A percentile compares a stretch with the other conserved stretches of the same genome.
phyloP scores from a whole-genome alignment of 1,140 invertebrate species.

The Platyura marginata region DNA sequence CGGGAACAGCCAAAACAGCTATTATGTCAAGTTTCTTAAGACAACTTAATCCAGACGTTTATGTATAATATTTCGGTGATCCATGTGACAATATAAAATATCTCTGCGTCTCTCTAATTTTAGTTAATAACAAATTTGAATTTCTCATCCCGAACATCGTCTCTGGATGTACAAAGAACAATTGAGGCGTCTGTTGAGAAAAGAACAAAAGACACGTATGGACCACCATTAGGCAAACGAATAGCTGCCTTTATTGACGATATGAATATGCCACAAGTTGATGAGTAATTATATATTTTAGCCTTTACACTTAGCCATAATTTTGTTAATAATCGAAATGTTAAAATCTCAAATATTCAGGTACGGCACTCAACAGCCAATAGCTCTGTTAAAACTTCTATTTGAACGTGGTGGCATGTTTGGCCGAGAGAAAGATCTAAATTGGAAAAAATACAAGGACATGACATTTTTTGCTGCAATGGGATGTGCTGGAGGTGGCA shows the following conservation, averaged over 20 bases:
- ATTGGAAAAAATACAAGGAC: slow-evolving; percentile 76
- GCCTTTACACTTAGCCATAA: not conserved
- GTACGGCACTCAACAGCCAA: slow-evolving; percentile 84
- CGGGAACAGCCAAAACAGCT: slow-evolving; percentile 79
- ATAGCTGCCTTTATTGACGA: slow-evolving; percentile 82
- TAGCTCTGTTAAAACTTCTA: slow-evolving; percentile 70
- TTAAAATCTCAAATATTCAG: slow-evolving; percentile 28
- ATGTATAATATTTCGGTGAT: slow-evolving; percentile 33
- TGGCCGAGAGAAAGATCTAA: slow-evolving; percentile 72
- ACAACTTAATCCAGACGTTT: slow-evolving; percentile 42
- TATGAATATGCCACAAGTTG: slow-evolving; percentile 82
- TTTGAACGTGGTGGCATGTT: slow-evolving; percentile 75
- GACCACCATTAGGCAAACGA: slow-evolving; percentile 69
- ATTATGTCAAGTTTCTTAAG: slow-evolving; percentile 66
- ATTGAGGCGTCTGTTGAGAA: slow-evolving; percentile 76
- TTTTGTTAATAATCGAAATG: too few species aligned
- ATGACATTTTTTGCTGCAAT: slow-evolving; percentile 64
- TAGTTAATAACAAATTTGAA: slow-evolving; percentile 62
- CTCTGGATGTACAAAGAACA: slow-evolving; percentile 70
- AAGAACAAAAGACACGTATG: slow-evolving; percentile 72
- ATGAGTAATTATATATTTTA: slow-evolving; percentile 15
- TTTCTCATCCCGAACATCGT: slow-evolving; percentile 78
- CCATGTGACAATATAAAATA: not conserved
- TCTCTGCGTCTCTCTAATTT: slow-evolving; percentile 3
- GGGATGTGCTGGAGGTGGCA: slow-evolving; percentile 50